Conservation (phyloP, 2,113 vertebrate genomes). For the Nibea coibor region DNA sequence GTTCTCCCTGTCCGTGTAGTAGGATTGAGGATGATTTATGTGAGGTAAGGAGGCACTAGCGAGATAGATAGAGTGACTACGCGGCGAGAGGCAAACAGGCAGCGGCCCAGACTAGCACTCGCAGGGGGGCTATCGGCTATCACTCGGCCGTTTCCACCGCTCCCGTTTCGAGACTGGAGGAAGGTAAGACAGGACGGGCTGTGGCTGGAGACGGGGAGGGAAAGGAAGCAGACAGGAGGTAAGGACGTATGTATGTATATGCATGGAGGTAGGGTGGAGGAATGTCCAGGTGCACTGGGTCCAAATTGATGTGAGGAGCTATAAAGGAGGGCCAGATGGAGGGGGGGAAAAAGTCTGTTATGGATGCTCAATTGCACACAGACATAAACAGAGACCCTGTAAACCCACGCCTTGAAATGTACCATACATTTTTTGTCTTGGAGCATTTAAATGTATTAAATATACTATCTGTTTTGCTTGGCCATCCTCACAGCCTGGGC, state of each 20-base stretch:
- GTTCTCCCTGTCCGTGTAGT: slow-evolving; percentile 67
- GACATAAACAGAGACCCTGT: slow-evolving; percentile 76
- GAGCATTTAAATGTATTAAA: slow-evolving; percentile 61
- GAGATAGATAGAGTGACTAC: slow-evolving; percentile 71
- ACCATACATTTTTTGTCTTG: slow-evolving; percentile 61
- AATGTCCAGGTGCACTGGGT: slow-evolving; percentile 61
- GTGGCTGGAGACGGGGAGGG: slow-evolving; percentile 38
- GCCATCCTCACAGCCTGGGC: slow-evolving; percentile 32
- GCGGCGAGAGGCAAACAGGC: slow-evolving; percentile 49
- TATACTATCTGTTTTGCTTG: slow-evolving; percentile 67
- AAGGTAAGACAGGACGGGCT: slow-evolving; percentile 26
- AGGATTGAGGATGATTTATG: slow-evolving; percentile 81
- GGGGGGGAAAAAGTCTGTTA: slow-evolving; percentile 23
- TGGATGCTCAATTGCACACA: slow-evolving; percentile 79
- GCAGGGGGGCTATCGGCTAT: slow-evolving; percentile 77
- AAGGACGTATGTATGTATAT: slow-evolving; percentile 54
- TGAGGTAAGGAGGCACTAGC: slow-evolving; percentile 62
- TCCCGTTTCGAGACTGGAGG: slow-evolving; percentile 39
- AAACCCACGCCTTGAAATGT: slow-evolving; percentile 58
- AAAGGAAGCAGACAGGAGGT: slow-evolving; percentile 56
- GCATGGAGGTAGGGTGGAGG: slow-evolving; percentile 44
- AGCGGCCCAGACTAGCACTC: slow-evolving; percentile 67
- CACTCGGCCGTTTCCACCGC: slow-evolving; percentile 56
- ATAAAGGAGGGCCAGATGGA: slow-evolving; percentile 47
- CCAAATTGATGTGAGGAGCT: slow-evolving; percentile 55